Percentiles rank a stretch among this genome's conserved stretches.
Conservation (phyloP, 92 coral and sea anemone genomes). For the Actinostola sp. region DNA sequence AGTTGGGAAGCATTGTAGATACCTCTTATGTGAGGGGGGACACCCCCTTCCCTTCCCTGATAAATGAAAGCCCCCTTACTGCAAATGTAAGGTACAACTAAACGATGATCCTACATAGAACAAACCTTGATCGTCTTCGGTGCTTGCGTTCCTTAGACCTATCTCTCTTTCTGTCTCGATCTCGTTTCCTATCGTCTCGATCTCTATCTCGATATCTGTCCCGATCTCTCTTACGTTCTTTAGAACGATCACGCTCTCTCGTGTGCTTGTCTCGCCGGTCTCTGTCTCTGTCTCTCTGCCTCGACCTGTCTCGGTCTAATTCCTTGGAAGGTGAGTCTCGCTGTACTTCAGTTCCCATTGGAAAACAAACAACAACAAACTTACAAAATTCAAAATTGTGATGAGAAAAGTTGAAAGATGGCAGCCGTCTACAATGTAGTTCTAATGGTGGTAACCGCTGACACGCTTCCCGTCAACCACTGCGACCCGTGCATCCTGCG, state of each 20-base stretch:
- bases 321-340: slow-evolving; percentile 30
- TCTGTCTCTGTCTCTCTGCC: slow-evolving; percentile 53
- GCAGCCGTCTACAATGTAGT: too few species aligned
- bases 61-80: too few species aligned
- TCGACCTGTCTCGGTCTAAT: slow-evolving; percentile 23
- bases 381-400: not conserved
- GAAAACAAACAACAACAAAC: not conserved
- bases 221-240: slow-evolving; percentile 74
- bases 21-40: too few species aligned
- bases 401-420: slow-evolving; percentile 6
- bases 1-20: too few species aligned
- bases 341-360: slow-evolving; percentile 30
- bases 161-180: slow-evolving; percentile 73
- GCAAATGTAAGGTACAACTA: not conserved
- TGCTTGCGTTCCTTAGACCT: slow-evolving; percentile 79
- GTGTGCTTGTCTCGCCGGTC: slow-evolving; percentile 56
- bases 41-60: too few species aligned
- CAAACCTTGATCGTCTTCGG: slow-evolving; percentile 74
- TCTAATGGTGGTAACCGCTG: slow-evolving; percentile 5
- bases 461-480: slow-evolving; percentile 4
- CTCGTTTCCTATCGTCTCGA: slow-evolving; percentile 55
- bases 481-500: too few species aligned
- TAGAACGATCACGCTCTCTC: slow-evolving; percentile 71
- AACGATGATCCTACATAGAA: not conserved
- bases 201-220: slow-evolving; percentile 65